Conservation (phyloP, 2,113 vertebrate species). For the Chitala chitala region DNA sequence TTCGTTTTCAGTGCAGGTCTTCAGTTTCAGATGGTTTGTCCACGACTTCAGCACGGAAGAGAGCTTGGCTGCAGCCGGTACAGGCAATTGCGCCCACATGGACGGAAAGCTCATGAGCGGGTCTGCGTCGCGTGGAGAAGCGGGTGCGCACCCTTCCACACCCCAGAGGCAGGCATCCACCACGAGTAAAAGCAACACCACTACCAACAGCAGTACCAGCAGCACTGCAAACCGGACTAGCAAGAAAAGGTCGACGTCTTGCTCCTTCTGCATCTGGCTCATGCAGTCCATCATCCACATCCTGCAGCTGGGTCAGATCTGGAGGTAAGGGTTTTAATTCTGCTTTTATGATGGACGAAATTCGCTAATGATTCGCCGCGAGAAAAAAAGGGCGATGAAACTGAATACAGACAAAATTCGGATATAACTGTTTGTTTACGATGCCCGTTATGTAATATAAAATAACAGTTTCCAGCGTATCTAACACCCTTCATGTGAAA, state of each 20-base stretch:
- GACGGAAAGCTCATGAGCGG: constrained; percentile 77
- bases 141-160: constrained; percentile 73
- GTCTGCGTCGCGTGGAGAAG: constrained; percentile 73
- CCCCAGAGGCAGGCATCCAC: constrained; percentile 83
- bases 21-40: constrained; percentile 95
- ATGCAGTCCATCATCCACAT: constrained; percentile 88
- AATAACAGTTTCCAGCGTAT: too few relatives aligned
- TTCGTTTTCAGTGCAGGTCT: constrained; percentile 90
- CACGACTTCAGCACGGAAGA: constrained; percentile 89
- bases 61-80: constrained; percentile 42
- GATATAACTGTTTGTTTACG: too few relatives aligned
- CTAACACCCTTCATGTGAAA: too few relatives aligned
- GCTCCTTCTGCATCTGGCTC: constrained; percentile 84
- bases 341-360: too few relatives aligned
- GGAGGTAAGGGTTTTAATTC: constrained; percentile 72
- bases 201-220: constrained; percentile 51
- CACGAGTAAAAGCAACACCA: constrained; percentile 74
- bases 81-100: constrained; percentile 56
- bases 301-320: constrained; percentile 91
- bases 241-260: constrained; percentile 67
- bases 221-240: constrained; percentile 52
- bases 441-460: too few relatives aligned
- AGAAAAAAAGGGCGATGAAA: background rate
- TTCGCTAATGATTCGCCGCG: background rate
- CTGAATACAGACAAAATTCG: background rate